These are phyloP conservation scores for Pica pica DNA, from an alignment of 2,113 vertebrate species.

Conservation along the genomic window DNA sequence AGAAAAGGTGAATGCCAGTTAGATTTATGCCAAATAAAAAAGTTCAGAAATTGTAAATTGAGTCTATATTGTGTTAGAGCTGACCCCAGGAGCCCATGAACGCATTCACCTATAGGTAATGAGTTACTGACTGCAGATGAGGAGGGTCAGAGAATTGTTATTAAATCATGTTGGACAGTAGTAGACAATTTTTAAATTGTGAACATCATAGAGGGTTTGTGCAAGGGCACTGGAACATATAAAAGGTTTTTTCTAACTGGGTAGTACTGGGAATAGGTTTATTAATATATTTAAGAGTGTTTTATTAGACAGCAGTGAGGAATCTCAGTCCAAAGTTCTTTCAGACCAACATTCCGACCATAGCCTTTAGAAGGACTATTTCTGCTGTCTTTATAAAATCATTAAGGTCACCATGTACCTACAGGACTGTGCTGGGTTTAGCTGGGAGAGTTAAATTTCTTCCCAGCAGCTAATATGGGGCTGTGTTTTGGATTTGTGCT, in stretches of 20 bases:
- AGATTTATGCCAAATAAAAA: neutral
- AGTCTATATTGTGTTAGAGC: neutral
- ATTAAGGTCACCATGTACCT: neutral
- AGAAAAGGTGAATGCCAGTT: neutral
- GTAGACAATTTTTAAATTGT: neutral
- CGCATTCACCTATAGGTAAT: neutral
- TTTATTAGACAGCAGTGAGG: neutral
- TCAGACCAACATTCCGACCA: neutral
- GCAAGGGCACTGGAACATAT: neutral
- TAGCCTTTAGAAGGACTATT: neutral
- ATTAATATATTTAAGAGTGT: neutral
- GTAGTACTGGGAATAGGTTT: neutral
- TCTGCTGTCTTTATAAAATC: neutral
- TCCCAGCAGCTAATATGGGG: accelerated
- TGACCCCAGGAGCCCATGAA: neutral
- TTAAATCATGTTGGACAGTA: neutral
- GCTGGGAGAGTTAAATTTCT: neutral
- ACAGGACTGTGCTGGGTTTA: neutral
- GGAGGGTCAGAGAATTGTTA: neutral
- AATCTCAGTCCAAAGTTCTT: neutral
- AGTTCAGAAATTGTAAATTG: neutral
- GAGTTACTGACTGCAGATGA: neutral
- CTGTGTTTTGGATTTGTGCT: neutral
- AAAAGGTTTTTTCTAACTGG: neutral
- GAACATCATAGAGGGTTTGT: neutral